Evolutionary conservation across 2,113 vertebrate genomes (phyloP), one percentile per base, ranked within the genome.

Genomic region (Pseudorhombus dupliciocellatus): DNA sequence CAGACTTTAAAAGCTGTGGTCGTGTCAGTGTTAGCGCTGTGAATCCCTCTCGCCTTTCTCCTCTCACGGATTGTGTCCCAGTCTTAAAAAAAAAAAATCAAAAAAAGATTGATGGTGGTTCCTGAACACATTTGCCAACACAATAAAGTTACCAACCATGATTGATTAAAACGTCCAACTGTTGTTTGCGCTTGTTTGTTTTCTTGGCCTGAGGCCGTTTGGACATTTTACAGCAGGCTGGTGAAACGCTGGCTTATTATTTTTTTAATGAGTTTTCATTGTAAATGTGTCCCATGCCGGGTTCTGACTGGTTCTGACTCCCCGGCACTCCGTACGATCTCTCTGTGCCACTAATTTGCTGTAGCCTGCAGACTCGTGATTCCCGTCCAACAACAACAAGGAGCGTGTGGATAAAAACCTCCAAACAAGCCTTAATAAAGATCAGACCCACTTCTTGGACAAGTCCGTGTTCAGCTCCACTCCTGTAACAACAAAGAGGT

Each of bases 71-170:
- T 7, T 53, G 31, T 72, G 5, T 59, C 46, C 7, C 31, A 14
- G 7, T 22, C 59, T 70, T 71, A 60, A 37, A 31, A 69, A 46
- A 66, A 25, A 69, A 46, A 66, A 25, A n/a, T n/a, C n/a, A n/a
- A n/a, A n/a, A 69, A 46, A 66, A 25, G 18, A 28, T 59, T 31
- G 34, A 60, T 66, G 59, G 22, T 59, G 59, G 54, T 74, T 77
- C 15, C 30, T 67, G 34, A 66, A 22, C 12, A 57, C 46, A 46
- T 79, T 70, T 72, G 8, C 54, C 40, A 73, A 68, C 57, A 71
- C 67, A 88, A 86, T 88, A 89, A 87, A 91, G 68, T 75, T 51
- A 26, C 64, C 31, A 48, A 88, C 78, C 51, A 42, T 51, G 30
- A 58, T 26, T 62, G 79, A 77, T 73, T 79, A 72, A 88, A 71